Evolutionary conservation across 2,113 vertebrate genomes (phyloP), one percentile per base, ranked within the genome.

Genomic region (Lasiurus cinereus): DNA sequence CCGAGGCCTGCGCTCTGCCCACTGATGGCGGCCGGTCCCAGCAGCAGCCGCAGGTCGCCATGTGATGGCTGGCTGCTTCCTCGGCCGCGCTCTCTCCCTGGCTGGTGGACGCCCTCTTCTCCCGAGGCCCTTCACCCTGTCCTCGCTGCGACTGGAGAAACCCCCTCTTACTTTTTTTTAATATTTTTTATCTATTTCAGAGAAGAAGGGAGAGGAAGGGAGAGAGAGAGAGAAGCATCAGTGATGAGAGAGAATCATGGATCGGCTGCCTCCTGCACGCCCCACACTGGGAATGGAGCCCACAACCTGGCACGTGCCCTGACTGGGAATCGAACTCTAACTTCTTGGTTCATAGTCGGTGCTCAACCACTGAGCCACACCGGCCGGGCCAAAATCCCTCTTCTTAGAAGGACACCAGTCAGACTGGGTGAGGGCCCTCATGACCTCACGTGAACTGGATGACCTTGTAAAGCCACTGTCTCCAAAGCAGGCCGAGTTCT

Each of bases 91-190:
- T 62, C 59, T 76, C 14, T 76, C 56, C 64, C 29, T 9, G 24
- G 43, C 24, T 43, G 48, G 11, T 0, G 10, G 43, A 39, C 0
- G 18, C 33, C 6, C 0, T 33, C 84, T 18, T 67, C 78, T 52
- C 46, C 1, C 1, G 10, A 0, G 10, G 4, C 56, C 50, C 22
- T 46, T 12, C 43, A 0, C 18, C 1, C 13, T 2, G 16, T 29
- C 66, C n/a, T 12, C 70, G 66, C 54, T 67, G 15, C 4, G 5
- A 48, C 36, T 83, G 56, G 52, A 66, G 15, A 79, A 15, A 79
- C 64, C 29, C 43, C 66, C 39, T 59, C 56, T 59, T 59, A 19
- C n/a, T 54, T 54, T 54, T 18, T 54, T 54, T 21, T 21, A 56
- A 56, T 21, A 56, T 56, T 8, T 56, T 56, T 56, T 56, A 56